Percentiles rank a stretch among this genome's conserved stretches.
phyloP scores from a whole-genome alignment of 2,797 vertebrate species.

The Graptemys geographica region DNA sequence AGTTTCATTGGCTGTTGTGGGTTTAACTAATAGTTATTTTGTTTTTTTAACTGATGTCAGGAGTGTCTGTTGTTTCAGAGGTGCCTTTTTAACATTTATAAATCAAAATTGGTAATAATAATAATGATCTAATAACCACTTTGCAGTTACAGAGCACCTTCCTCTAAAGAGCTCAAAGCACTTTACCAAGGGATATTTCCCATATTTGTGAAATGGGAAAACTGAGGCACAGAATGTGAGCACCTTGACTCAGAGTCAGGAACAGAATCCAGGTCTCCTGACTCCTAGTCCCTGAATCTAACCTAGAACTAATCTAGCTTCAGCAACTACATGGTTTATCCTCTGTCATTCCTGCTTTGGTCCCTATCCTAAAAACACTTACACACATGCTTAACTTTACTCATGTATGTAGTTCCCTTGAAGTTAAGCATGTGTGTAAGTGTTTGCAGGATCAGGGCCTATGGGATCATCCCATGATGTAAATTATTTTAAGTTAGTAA shows the following conservation, averaged over 20 bases:
- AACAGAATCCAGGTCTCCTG: not conserved
- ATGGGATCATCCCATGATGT: not conserved
- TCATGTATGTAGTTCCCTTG: not conserved
- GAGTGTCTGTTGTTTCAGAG: not conserved
- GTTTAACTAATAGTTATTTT: not conserved
- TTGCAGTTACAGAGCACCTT: not conserved
- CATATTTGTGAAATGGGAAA: not conserved
- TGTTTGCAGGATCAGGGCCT: not conserved
- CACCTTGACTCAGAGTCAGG: not conserved
- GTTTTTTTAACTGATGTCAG: not conserved
- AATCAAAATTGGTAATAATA: not conserved
- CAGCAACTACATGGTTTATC: not conserved
- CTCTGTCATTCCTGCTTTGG: not conserved
- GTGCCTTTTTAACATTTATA: not conserved
- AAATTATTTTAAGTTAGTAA: not conserved
- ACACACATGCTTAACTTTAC: not conserved
- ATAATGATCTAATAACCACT: not conserved
- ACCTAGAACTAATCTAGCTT: not conserved
- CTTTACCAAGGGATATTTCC: not conserved
- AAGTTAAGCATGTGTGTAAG: not conserved
- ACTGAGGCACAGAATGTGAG: not conserved
- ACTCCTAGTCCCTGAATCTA: not conserved
- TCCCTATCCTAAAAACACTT: not conserved
- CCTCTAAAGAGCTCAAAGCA: not conserved
- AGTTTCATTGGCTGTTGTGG: not conserved